Conservation (phyloP, 2,113 vertebrate species). For the Poeciliopsis prolifica region DNA sequence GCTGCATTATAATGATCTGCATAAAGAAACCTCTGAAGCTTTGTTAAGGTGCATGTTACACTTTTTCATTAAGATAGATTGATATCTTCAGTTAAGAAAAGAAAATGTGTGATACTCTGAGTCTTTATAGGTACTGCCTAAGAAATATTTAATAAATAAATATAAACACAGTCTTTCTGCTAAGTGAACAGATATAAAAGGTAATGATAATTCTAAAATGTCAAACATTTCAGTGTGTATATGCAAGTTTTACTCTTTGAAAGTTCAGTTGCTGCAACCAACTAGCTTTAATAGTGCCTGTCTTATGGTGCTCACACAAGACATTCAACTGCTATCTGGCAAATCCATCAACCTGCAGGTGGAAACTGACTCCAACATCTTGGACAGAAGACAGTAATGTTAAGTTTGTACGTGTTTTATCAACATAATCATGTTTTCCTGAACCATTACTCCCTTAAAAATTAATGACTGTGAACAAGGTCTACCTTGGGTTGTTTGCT, state of each 20-base stretch:
- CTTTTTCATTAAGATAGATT: neutral
- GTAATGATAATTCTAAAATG: conserved; percentile 22
- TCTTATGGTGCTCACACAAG: neutral
- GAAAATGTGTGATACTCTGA: neutral
- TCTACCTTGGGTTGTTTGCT: no score
- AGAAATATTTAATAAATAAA: neutral
- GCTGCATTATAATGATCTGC: neutral
- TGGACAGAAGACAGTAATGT: neutral
- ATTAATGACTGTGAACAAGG: no score
- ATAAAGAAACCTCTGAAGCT: neutral
- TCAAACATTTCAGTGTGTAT: conserved; percentile 16
- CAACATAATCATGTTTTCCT: no score
- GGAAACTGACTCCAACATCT: neutral
- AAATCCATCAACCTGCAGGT: neutral
- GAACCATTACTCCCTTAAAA: no score
- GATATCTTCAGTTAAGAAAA: neutral
- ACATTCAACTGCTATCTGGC: neutral
- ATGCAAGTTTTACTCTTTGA: neutral
- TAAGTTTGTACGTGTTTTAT: no score
- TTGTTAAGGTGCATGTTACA: conserved; percentile 1
- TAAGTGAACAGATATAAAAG: neutral
- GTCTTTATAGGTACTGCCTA: neutral
- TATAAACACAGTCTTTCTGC: conserved; percentile 10
- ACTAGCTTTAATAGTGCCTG: neutral
- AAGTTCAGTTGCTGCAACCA: conserved; percentile 4